Base-by-base conservation (phyloP, 2,888 invertebrate species). In the Euclidia mi region DNA sequence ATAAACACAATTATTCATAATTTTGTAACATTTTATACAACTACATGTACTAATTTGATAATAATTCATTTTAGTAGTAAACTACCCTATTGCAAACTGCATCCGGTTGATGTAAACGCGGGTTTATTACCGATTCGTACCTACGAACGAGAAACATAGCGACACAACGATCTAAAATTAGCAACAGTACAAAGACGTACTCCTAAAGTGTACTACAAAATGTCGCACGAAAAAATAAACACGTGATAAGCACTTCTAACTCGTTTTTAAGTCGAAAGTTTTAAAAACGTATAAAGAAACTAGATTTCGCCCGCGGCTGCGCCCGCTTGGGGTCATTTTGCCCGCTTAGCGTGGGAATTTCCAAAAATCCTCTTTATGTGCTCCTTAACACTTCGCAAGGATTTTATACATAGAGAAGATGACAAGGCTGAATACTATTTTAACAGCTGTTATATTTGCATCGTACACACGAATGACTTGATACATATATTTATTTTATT, bases 91-190 rank as follows among this genome's bases (percentile, higher is more conserved):
- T 37, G 37, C 37, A 34, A 14, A 32, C 3, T 28, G 45, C 41
- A 37, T 45, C 28, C 41, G 40, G 42, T 49, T 1, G 10, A 3
- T 29, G 9, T 29, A 18, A 31, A 15, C 25, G 25, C 20, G 34
- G 15, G 35, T 43, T 28, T 43, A 42, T 45, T 37, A 44, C 35
- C 2, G 25, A 34, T 43, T 47, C 42, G 43, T 42, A 47, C 40
- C 35, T 46, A 34, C 32, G 34, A n/a, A n/a, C 12, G 53, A 35
- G 28, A 17, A 28, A 45, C 40, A 40, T 42, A 35, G 41, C 18
- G 29, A 45, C 38, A 45, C 40, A 18, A 34, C 28, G 38, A 34
- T 41, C 35, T 10, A 6, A 29, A 42, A 53, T 46, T 50, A 50
- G 11, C 42, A 25, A 29, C 43, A 35, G 29, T 2, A 4, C 28